Conservation (phyloP, 2,888 invertebrate species). For the Nemoura dubitans region DNA sequence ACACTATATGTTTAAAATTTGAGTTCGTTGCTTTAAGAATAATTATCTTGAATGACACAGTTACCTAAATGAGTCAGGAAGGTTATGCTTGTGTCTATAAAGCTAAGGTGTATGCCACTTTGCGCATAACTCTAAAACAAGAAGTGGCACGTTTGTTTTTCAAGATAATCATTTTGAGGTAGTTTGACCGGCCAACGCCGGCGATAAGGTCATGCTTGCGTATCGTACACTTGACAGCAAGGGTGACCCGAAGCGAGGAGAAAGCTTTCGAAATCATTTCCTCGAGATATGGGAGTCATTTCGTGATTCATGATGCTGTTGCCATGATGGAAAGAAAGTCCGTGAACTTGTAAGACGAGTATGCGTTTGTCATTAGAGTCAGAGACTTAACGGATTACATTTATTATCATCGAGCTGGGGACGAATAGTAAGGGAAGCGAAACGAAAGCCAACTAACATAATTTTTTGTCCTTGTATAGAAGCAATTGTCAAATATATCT, state of each 20-base stretch:
- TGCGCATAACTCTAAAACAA: neutral
- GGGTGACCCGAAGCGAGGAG: conserved; percentile 22
- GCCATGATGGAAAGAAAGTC: conserved; percentile 23
- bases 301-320: conserved; percentile 13
- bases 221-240: neutral
- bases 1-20: neutral
- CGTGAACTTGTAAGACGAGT: conserved; percentile 21
- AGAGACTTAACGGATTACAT: neutral
- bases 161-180: neutral
- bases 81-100: neutral
- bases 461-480: too few relatives aligned
- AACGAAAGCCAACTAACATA: neutral
- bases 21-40: neutral
- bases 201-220: neutral
- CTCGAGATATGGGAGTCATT: neutral
- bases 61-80: conserved; percentile 7
- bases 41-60: conserved; percentile 12
- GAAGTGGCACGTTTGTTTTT: conserved; percentile 12
- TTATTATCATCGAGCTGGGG: neutral
- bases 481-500: too few relatives aligned
- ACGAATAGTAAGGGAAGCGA: neutral
- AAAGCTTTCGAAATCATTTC: conserved; percentile 20
- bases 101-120: neutral
- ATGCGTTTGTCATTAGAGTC: neutral
- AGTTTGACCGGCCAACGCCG: neutral